Percentiles rank a stretch among this genome's conserved stretches.
Conservation (phyloP, 1,140 invertebrate genomes). For the Berghia stephanieae region DNA sequence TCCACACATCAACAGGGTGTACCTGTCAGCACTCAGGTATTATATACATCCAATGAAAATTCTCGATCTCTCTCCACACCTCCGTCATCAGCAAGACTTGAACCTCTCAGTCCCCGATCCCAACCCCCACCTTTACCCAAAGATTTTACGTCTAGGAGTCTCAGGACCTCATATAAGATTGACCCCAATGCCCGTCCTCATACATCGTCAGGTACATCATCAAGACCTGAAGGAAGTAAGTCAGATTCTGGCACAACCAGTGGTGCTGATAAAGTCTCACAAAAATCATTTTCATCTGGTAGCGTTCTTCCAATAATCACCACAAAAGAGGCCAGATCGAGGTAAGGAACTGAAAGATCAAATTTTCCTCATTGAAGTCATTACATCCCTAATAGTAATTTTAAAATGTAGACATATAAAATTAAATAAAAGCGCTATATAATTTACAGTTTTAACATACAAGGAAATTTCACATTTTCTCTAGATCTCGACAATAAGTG, state of each 20-base stretch:
- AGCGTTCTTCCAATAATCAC: constrained; percentile 49
- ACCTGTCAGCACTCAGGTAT: no score
- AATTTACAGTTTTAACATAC: no score
- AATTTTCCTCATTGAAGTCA: no score
- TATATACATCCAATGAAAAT: no score
- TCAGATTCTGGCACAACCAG: constrained; percentile 22
- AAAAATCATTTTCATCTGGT: constrained; percentile 48
- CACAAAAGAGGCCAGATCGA: constrained; percentile 58
- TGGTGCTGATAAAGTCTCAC: constrained; percentile 44
- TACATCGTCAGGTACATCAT: constrained; percentile 17
- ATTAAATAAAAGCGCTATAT: no score
- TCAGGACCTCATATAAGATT: constrained; percentile 50
- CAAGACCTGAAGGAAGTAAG: constrained; percentile 12
- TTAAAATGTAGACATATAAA: no score
- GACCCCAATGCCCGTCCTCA: constrained; percentile 39
- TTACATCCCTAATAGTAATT: no score
- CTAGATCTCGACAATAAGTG: no score
- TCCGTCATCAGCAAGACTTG: neutral
- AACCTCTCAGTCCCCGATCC: constrained; percentile 33
- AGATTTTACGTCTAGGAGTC: constrained; percentile 45
- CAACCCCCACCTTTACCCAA: constrained; percentile 46
- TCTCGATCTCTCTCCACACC: neutral
- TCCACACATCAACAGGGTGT: no score
- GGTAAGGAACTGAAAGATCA: no score
- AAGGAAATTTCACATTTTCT: no score